Evolutionary conservation across 2,888 invertebrate species (phyloP), one percentile per base, ranked within the genome.

Genomic region (Mesoligia furuncula): DNA sequence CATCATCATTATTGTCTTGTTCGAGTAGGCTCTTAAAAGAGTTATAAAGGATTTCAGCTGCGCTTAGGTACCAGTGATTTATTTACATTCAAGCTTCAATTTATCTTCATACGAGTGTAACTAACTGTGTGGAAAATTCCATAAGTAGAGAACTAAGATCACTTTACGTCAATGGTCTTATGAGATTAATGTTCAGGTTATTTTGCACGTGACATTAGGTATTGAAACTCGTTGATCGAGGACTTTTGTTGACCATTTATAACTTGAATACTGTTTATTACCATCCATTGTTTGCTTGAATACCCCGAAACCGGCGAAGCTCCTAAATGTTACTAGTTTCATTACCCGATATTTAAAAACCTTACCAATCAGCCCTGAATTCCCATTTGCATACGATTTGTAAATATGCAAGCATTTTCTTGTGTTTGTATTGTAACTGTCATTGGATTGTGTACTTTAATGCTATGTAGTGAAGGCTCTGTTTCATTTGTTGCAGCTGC

Each of bases 401-500:
- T 87, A 85, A 89, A 89, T 85, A 87, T 89, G 83, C 85, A 88
- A 89, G 79, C 72, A 85, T 87, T 80, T 84, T 85, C 77, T 81
- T 73, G 77, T 62, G 64, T 74, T 81, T 74, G 75, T 74, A 68
- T 62, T 11, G 39, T 59, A 13, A 24, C 6, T n/a, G 48, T 61
- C 17, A 67, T 59, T 36, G 68, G n/a, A 80, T 59, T 80, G 31
- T 84, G 51, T 62, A 78, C 81, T 68, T 75, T 88, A 79, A 77
- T 27, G 61, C 24, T 68, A 75, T 17, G 76, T 69, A n/a, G 20
- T 85, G 90, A 92, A 92, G 83, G 83, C 88, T 73, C 54, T 68
- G 85, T 93, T 91, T 92, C 76, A 79, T 77, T 95, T 95, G 96
- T 97, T 97, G 87, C 97, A 99, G 98, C 98, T 91, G 98, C 99